Base-by-base conservation (phyloP, 2,797 vertebrate genomes). In the Antennarius maculatus region DNA sequence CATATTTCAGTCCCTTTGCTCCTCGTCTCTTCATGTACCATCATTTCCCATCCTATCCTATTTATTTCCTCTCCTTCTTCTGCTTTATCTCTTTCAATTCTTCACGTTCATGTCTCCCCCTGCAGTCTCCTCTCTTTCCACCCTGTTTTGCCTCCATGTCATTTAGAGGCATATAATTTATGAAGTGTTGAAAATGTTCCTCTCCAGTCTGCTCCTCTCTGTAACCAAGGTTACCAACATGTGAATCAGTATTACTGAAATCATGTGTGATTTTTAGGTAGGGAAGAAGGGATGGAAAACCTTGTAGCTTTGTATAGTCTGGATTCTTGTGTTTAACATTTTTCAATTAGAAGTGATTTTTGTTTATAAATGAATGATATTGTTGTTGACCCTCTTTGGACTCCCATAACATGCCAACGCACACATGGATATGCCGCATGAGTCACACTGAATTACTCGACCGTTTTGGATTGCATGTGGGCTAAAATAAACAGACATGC, bases 171-270 rank as follows among this genome's bases (percentile, higher is more conserved):
- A 54, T 79, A 81, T 89, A 68, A 90, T 89, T 88, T 84, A 87
- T 86, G 81, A 83, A 86, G 78, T 82, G 79, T 74, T 89, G 67
- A 62, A 71, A 86, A 80, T 83, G 73, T 82, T 84, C 70, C 80
- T 50, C 74, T 77, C 52, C 17, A 46, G 71, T 77, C 76, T 62
- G 69, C 83, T 65, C 60, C 51, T 66, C 77, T 84, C 81, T 28
- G 87, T 91, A 84, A 82, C 88, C 87, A 86, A 74, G 89, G 89
- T 87, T 88, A 90, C 88, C 77, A 56, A 66, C 64, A 81, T 71
- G 68, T 74, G 82, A 80, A 80, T 73, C 64, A 39, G 66, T 71
- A 63, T 76, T 71, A 57, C 54, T 67, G 75, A 65, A 70, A 77
- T 80, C 70, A 74, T 23, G 47, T 83, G 75, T 63, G 69, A 70